Percentiles rank a stretch among this genome's conserved stretches.
phyloP scores from a whole-genome alignment of 2,888 invertebrate species.

The Aleiodes testaceus region DNA sequence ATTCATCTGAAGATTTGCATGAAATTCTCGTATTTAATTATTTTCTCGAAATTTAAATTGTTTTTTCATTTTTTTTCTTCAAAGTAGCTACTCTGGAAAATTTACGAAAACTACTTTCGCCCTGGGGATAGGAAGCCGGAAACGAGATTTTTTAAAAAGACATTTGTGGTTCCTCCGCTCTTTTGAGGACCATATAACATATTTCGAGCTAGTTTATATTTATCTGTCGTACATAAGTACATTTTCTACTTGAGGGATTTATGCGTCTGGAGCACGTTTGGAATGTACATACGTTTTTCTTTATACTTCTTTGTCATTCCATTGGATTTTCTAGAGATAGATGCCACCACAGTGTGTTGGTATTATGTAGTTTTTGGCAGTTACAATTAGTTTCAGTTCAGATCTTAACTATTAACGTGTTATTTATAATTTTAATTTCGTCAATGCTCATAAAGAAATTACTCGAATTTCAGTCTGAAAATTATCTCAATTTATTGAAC shows the following conservation, averaged over 20 bases:
- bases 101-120: no score
- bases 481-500: no score
- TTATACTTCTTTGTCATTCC: slow-evolving; percentile 52
- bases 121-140: slow-evolving; percentile 52
- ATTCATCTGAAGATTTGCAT: no score
- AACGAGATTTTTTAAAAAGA: slow-evolving; percentile 58
- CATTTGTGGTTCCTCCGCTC: slow-evolving; percentile 20
- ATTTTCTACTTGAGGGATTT: slow-evolving; percentile 63
- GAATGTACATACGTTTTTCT: slow-evolving; percentile 57
- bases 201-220: slow-evolving; percentile 62
- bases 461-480: background rate
- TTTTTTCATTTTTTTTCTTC: no score
- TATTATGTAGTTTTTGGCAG: slow-evolving; percentile 11
- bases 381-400: slow-evolving; percentile 5
- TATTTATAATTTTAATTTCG: slow-evolving; percentile 4
- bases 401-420: background rate
- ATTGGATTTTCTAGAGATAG: slow-evolving; percentile 31
- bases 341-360: slow-evolving; percentile 18
- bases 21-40: no score
- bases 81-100: no score
- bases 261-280: slow-evolving; percentile 64
- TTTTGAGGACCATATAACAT: slow-evolving; percentile 54
- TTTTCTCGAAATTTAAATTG: no score
- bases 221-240: slow-evolving; percentile 48
- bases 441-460: background rate